phyloP scores from a whole-genome alignment of 1,140 invertebrate species.

The Musca vetustissima region DNA sequence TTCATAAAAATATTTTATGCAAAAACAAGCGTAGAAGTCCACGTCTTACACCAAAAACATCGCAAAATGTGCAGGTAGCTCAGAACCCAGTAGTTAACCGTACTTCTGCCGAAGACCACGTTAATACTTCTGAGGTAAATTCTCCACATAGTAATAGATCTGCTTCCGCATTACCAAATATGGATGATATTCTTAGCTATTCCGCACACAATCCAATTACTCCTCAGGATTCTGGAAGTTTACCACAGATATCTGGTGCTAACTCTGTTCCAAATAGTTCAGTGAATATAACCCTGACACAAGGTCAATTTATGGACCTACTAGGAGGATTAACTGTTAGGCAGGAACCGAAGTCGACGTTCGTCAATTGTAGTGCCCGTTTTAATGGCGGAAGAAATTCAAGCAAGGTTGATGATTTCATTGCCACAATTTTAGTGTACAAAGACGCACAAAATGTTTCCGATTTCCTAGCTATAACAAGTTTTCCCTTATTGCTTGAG shows the following conservation, averaged over 20 bases:
- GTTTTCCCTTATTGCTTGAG: slow-evolving; percentile 22
- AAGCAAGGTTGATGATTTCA: slow-evolving; percentile 18
- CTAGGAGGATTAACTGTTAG: slow-evolving; percentile 11
- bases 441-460: slow-evolving; percentile 27
- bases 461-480: slow-evolving; percentile 11
- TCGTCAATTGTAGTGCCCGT: slow-evolving; percentile 16
- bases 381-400: slow-evolving; percentile 21
- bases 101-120: too few species aligned
- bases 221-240: slow-evolving; percentile 25
- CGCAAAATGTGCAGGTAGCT: not conserved
- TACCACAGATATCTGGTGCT: not conserved
- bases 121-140: too few species aligned
- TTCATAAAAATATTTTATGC: too few species aligned
- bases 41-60: not conserved
- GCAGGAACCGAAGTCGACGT: slow-evolving; percentile 3
- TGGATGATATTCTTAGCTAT: not conserved
- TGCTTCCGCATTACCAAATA: too few species aligned
- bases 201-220: slow-evolving; percentile 10
- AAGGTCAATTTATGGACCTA: slow-evolving; percentile 12
- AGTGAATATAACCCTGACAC: slow-evolving; percentile 8
- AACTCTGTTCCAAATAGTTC: not conserved
- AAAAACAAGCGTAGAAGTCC: not conserved
- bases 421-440: slow-evolving; percentile 24
- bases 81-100: not conserved
- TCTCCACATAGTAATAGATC: too few species aligned